Percentiles rank a stretch among this genome's conserved stretches.
These are phyloP conservation scores for Drosophila bocki DNA, from an alignment of 1,140 invertebrate genomes.

Conservation along the genomic window DNA sequence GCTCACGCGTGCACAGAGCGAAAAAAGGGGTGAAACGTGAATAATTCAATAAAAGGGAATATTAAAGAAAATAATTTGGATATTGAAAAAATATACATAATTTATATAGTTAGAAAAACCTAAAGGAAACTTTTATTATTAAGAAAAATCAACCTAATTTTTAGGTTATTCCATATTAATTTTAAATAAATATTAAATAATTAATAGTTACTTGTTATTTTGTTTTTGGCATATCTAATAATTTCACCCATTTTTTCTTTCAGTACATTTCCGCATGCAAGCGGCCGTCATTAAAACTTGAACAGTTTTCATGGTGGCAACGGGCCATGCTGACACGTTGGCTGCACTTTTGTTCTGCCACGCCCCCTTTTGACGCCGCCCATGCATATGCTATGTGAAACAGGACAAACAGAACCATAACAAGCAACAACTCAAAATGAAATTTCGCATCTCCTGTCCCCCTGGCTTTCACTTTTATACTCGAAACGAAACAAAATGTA, in stretches of 20 bases:
- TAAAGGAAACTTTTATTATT: neutral
- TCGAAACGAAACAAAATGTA: constrained; percentile 34
- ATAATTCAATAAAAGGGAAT: no score
- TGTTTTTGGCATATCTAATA: neutral
- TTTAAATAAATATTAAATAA: neutral
- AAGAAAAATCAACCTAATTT: neutral
- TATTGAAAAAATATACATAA: no score
- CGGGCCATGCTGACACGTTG: constrained; percentile 64
- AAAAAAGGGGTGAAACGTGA: neutral
- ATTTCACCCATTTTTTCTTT: neutral
- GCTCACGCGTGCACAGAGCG: constrained; percentile 1
- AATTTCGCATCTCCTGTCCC: constrained; percentile 57
- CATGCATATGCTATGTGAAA: constrained; percentile 48
- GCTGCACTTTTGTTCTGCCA: constrained; percentile 38
- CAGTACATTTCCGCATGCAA: constrained; percentile 14
- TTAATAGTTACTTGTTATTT: no score
- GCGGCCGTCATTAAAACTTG: constrained; percentile 76
- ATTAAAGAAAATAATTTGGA: no score
- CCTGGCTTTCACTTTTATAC: constrained; percentile 57
- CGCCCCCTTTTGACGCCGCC: constrained; percentile 6
- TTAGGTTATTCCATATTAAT: no score
- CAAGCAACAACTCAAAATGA: constrained; percentile 65
- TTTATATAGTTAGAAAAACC: no score
- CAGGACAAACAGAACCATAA: constrained; percentile 50
- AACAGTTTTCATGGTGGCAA: constrained; percentile 72